Evolutionary conservation across 1,140 invertebrate genomes (phyloP), one percentile per base, ranked within the genome.

Genomic region (Epicauta chinensis): DNA sequence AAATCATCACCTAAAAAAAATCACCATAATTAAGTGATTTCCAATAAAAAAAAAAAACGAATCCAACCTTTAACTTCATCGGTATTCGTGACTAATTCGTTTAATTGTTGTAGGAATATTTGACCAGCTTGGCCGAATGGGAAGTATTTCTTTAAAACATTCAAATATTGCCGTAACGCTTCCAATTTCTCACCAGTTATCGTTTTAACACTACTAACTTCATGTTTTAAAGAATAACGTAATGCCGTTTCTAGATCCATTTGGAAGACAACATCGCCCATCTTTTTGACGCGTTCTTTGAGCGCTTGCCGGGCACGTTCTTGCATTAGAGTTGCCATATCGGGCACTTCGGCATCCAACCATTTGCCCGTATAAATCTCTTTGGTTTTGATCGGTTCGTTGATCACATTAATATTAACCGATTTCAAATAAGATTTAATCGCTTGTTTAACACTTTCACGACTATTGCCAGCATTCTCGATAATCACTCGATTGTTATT

Each of bases 211-310:
- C 83, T 74, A 7, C 81, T 73, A 7, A 97, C 79, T 76, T 97
- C 94, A 59, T 90, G 84, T 54, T 78, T 77, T 4, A 97, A 74
- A 10, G 84, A 83, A 65, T 87, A 90, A 59, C 81, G 77, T 9
- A 97, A 61, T 0, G 89, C 84, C 64, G 83, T 87, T 71, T 95
- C 90, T 38, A 97, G 69, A 71, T 97, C 93, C 44, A 82, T 76
- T 73, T 93, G 88, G 66, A 86, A 92, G 0, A 93, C 74, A 7
- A 72, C 61, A 63, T 84, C 81, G 10, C 58, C 61, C 61, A 71
- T 64, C 53, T 65, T 54, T 58, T 66, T 68, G 2, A 71, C 59
- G 58, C 61, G 65, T 43, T 71, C 23, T 38, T 63, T 51, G 35
- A 62, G 49, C 49, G 37, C 51, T 35, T 56, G 52, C 53, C 31